These are phyloP conservation scores for Mastacembelus armatus DNA, from an alignment of 2,797 vertebrate species.

Conservation along the genomic window DNA sequence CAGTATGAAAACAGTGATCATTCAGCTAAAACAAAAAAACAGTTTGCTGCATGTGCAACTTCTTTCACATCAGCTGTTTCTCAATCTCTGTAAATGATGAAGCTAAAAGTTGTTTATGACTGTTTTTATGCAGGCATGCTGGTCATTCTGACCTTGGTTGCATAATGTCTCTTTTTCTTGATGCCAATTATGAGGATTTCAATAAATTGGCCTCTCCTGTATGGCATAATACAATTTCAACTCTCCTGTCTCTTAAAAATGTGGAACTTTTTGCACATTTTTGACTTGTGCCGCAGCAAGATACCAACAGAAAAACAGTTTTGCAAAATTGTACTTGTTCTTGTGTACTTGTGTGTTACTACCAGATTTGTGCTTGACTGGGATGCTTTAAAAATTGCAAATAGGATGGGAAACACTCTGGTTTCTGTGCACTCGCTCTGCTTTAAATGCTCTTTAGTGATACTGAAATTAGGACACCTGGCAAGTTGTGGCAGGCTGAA, in stretches of 20 bases:
- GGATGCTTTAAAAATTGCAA: neutral
- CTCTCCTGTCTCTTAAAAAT: too few species aligned
- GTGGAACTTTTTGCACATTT: neutral
- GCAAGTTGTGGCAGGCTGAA: too few species aligned
- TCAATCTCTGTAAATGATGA: constrained; percentile 34
- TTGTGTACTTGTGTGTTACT: too few species aligned
- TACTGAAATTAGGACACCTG: neutral
- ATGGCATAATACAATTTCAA: neutral
- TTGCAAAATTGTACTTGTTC: neutral
- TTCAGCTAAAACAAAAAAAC: neutral
- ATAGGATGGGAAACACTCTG: neutral
- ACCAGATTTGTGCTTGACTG: neutral
- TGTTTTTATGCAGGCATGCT: neutral
- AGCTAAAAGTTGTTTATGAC: constrained; percentile 23
- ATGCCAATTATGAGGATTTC: neutral
- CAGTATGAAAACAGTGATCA: neutral
- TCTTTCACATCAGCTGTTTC: neutral
- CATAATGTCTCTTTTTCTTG: neutral
- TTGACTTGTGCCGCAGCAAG: neutral
- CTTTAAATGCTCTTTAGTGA: neutral
- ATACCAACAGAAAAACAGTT: neutral
- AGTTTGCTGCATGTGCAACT: neutral
- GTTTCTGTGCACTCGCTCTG: neutral
- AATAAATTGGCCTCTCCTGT: neutral
- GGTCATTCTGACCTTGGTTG: constrained; percentile 21